These are phyloP conservation scores for Lasius platythorax DNA, from an alignment of 2,888 invertebrate genomes.

Conservation along the genomic window DNA sequence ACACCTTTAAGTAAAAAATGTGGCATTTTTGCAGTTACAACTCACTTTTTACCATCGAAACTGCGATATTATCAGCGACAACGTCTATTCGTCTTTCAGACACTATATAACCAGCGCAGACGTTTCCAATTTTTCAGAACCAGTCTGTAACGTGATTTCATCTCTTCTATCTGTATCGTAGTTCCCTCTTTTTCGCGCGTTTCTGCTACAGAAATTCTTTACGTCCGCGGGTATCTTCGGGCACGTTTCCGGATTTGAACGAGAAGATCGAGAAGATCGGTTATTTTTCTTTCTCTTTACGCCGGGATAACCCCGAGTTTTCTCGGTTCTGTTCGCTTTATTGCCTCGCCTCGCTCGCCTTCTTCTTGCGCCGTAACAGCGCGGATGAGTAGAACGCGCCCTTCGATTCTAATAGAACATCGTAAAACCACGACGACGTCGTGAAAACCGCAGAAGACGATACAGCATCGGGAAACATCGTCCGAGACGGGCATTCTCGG, in stretches of 20 bases:
- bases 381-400: constrained; percentile 18
- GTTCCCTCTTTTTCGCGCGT: constrained; percentile 15
- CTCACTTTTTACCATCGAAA: neutral
- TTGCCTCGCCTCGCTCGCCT: constrained; percentile 44
- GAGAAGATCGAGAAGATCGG: constrained; percentile 36
- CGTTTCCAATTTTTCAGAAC: constrained; percentile 47
- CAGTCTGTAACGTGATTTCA: constrained; percentile 41
- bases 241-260: constrained; percentile 45
- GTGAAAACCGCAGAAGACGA: constrained; percentile 42
- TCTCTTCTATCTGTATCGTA: constrained; percentile 24
- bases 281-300: constrained; percentile 56
- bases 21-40: neutral
- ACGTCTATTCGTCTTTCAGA: neutral
- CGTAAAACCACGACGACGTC: constrained; percentile 51
- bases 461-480: constrained; percentile 26
- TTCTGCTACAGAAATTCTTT: constrained; percentile 26
- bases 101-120: constrained; percentile 20
- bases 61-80: neutral
- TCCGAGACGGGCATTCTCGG: constrained; percentile 14
- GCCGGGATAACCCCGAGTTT: constrained; percentile 11
- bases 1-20: neutral
- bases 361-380: constrained; percentile 26
- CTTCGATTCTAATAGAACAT: constrained; percentile 39
- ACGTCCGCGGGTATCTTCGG: constrained; percentile 25
- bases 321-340: constrained; percentile 37